Evolutionary conservation across 2,888 invertebrate species (phyloP).

Genomic region (Mimumesa dahlbomi): DNA sequence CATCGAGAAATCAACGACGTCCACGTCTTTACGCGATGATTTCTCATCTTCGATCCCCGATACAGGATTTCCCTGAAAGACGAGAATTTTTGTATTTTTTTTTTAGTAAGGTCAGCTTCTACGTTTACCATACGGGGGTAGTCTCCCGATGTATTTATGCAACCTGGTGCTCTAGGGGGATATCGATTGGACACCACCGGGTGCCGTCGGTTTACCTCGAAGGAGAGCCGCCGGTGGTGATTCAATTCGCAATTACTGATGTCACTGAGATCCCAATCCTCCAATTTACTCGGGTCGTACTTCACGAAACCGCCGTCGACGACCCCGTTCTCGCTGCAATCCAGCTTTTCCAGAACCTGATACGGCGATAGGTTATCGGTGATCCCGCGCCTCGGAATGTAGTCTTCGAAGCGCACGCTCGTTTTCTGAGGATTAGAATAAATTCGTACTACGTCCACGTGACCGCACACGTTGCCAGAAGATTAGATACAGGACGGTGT

Average conservation of each 20-base stretch:
- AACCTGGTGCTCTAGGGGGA: neutral
- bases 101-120: neutral
- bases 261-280: conserved; percentile 81
- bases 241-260: conserved; percentile 76
- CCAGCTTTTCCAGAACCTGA: conserved; percentile 78
- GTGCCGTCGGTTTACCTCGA: conserved; percentile 40
- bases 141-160: conserved; percentile 2
- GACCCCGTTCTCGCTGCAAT: conserved; percentile 54
- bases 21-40: conserved; percentile 7
- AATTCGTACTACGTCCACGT: conserved; percentile 16
- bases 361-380: conserved; percentile 81
- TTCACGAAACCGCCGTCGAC: conserved; percentile 67
- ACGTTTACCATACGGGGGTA: neutral
- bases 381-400: conserved; percentile 80
- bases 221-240: conserved; percentile 44
- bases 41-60: conserved; percentile 2
- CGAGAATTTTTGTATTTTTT: neutral
- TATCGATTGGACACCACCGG: conserved; percentile 4
- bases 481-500: neutral
- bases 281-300: conserved; percentile 80
- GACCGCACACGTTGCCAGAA: neutral
- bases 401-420: conserved; percentile 79
- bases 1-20: conserved; percentile 45
- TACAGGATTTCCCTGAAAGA: conserved; percentile 33
- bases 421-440: conserved; percentile 65